Conservation (phyloP, 2,888 invertebrate species). For the Erebia palarica region DNA sequence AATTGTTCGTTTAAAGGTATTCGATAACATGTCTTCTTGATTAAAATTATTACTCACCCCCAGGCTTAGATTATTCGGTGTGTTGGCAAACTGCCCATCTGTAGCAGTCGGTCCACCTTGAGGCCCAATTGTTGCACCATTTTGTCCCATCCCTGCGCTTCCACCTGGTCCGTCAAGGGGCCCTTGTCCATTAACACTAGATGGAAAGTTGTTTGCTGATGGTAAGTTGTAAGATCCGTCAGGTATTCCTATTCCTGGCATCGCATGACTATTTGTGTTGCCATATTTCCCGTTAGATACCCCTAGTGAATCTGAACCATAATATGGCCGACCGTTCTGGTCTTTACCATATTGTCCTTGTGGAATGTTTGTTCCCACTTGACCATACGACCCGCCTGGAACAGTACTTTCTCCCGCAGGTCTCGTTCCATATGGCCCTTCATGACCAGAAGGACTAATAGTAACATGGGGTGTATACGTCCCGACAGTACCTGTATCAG, state of each 20-base stretch:
- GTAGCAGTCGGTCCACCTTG: constrained; percentile 30
- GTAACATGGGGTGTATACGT: background rate
- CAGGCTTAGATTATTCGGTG: constrained; percentile 39
- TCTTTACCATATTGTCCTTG: constrained; percentile 30
- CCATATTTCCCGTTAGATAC: constrained; percentile 21
- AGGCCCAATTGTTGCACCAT: constrained; percentile 22
- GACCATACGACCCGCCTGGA: constrained; percentile 22
- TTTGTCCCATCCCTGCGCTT: background rate
- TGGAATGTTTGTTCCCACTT: constrained; percentile 15
- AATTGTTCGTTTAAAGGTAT: too few species aligned
- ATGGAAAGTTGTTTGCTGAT: constrained; percentile 13
- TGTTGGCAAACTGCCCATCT: constrained; percentile 23
- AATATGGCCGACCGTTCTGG: constrained; percentile 12
- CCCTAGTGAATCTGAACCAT: background rate
- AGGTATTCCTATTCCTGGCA: constrained; percentile 7
- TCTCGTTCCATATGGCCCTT: constrained; percentile 22
- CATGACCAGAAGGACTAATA: constrained; percentile 5
- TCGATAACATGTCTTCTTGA: background rate
- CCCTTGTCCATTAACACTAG: constrained; percentile 7
- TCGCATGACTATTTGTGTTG: background rate
- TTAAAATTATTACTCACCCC: constrained; percentile 45
- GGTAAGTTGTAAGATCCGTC: constrained; percentile 13
- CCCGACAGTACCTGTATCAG: background rate
- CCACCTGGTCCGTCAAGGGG: constrained; percentile 4
- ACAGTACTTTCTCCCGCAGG: constrained; percentile 20